Percentiles rank a stretch among this genome's conserved stretches.
phyloP scores from a whole-genome alignment of 92 coral and sea anemone species.

The Diadumene lineata region DNA sequence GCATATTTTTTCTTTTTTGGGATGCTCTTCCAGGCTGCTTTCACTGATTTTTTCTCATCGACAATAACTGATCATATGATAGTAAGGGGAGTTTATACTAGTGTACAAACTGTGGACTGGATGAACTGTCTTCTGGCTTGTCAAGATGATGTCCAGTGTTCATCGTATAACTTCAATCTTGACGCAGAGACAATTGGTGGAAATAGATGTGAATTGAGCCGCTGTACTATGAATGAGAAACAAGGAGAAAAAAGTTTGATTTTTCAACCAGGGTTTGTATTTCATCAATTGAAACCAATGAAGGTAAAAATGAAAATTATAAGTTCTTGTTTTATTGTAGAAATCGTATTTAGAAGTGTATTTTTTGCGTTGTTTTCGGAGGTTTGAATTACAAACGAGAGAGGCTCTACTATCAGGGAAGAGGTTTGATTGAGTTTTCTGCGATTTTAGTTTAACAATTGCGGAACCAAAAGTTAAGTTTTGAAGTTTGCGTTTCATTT shows the following conservation, averaged over 20 bases:
- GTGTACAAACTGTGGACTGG: constrained; percentile 11
- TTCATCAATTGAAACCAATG: constrained; percentile 18
- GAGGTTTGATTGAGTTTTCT: no score
- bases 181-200: background rate
- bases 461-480: no score
- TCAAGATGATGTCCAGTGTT: constrained; percentile 17
- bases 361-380: no score
- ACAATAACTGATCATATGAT: constrained; percentile 13
- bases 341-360: no score
- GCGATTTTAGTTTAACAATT: no score
- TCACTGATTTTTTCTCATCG: constrained; percentile 5
- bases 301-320: constrained; percentile 16
- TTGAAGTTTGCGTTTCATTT: no score
- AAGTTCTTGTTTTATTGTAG: no score
- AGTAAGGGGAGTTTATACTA: constrained; percentile 7
- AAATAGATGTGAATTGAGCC: constrained; percentile 14
- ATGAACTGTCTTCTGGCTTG: constrained; percentile 16
- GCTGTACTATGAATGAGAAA: constrained; percentile 7
- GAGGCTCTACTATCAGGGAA: no score
- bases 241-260: constrained; percentile 1
- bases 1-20: background rate
- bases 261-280: constrained; percentile 7
- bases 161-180: constrained; percentile 31
- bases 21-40: background rate
- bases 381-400: no score